Conservation (phyloP, 1,140 invertebrate species). For the Ptiloglossa arizonensis region DNA sequence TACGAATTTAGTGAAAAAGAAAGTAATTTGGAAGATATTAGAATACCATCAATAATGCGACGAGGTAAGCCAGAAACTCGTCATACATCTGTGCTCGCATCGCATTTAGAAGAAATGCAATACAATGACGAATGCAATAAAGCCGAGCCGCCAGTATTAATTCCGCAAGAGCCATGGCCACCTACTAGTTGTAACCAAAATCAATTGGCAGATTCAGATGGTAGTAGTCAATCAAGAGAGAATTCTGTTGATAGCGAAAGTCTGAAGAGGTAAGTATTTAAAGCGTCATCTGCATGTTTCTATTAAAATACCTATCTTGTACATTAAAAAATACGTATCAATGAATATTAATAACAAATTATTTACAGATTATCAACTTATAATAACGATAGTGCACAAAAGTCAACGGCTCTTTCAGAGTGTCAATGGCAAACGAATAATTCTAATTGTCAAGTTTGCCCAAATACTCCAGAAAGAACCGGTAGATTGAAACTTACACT, state of each 20-base stretch:
- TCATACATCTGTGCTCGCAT: slow-evolving; percentile 49
- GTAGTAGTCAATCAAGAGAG: slow-evolving; percentile 54
- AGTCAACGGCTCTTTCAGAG: slow-evolving; percentile 50
- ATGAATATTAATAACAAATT: background rate
- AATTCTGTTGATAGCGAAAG: slow-evolving; percentile 61
- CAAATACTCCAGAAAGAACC: slow-evolving; percentile 83
- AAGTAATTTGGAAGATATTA: slow-evolving; percentile 77
- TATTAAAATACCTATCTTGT: too few species aligned
- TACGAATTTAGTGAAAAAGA: slow-evolving; percentile 80
- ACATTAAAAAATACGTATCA: background rate
- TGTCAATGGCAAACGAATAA: slow-evolving; percentile 72
- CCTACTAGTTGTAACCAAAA: slow-evolving; percentile 43
- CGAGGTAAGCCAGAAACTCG: slow-evolving; percentile 62
- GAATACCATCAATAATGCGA: slow-evolving; percentile 70
- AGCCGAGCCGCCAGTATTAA: slow-evolving; percentile 61
- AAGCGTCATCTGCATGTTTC: background rate
- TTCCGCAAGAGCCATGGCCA: slow-evolving; percentile 71
- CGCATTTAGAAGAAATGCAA: slow-evolving; percentile 65
- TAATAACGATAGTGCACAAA: slow-evolving; percentile 57
- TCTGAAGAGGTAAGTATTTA: slow-evolving; percentile 57
- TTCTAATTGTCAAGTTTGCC: slow-evolving; percentile 71
- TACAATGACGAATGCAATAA: slow-evolving; percentile 68
- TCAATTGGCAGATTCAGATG: slow-evolving; percentile 49
- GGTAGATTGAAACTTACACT: slow-evolving; percentile 90
- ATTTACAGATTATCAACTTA: slow-evolving; percentile 66